These are phyloP conservation scores for Tetramorium bicarinatum DNA, from an alignment of 2,888 invertebrate species.

Conservation along the genomic window DNA sequence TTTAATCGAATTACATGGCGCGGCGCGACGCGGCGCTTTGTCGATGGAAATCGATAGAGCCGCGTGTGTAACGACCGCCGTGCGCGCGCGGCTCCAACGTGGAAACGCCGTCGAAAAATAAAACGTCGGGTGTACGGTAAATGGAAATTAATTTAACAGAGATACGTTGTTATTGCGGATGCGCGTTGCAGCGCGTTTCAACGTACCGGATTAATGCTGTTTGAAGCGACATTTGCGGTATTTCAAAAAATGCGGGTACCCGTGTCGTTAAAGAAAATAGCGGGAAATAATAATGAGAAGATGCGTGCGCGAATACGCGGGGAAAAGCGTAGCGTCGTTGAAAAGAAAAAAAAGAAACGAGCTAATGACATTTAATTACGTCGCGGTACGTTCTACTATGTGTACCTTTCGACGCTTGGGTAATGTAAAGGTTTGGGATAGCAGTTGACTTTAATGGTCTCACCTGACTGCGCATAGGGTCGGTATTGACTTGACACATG, in stretches of 20 bases:
- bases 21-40: constrained; percentile 11
- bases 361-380: not conserved
- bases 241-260: constrained; percentile 53
- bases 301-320: not conserved
- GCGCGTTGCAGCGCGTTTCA: constrained; percentile 21
- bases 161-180: constrained; percentile 55
- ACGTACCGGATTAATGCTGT: constrained; percentile 30
- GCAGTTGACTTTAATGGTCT: constrained; percentile 60
- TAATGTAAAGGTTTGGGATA: not conserved
- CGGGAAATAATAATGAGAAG: not conserved
- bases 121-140: constrained; percentile 43
- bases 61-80: constrained; percentile 40
- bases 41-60: constrained; percentile 54
- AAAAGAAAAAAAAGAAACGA: not conserved
- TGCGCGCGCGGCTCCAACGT: constrained; percentile 22
- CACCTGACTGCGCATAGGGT: constrained; percentile 96
- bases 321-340: not conserved
- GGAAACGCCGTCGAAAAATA: constrained; percentile 44
- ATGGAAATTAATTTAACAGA: constrained; percentile 58
- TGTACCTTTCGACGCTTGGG: not conserved
- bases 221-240: constrained; percentile 31
- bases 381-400: not conserved
- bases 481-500: constrained; percentile 98
- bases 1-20: constrained; percentile 51
- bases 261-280: constrained; percentile 21